Conservation (phyloP, 2,113 vertebrate species). For the Amphiprion percula region DNA sequence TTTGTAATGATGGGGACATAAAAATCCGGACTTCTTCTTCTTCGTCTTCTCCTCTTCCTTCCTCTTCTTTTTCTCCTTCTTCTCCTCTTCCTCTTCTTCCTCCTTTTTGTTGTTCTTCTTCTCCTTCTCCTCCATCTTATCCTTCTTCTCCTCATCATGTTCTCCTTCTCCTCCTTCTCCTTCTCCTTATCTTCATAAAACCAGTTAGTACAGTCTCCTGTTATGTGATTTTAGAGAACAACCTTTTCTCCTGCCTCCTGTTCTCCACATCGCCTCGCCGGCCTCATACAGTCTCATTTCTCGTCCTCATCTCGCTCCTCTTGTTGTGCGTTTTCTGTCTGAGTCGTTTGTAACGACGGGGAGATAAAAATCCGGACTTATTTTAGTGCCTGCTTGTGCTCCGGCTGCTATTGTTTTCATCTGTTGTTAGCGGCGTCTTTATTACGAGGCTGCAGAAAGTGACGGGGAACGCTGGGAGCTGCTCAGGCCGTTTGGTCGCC, state of each 20-base stretch:
- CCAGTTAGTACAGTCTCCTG: slow-evolving; percentile 1
- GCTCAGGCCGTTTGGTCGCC: slow-evolving; percentile 7
- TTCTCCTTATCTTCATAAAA: too few species aligned
- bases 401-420: slow-evolving; percentile 20
- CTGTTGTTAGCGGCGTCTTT: slow-evolving; percentile 18
- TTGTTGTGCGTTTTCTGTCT: slow-evolving; percentile 50
- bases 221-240: slow-evolving; percentile 54
- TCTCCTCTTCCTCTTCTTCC: too few species aligned
- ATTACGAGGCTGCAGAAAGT: slow-evolving; percentile 15
- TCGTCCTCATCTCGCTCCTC: slow-evolving; percentile 49
- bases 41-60: too few species aligned
- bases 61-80: too few species aligned
- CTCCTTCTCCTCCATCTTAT: too few species aligned
- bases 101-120: too few species aligned
- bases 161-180: too few species aligned
- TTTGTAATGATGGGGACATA: slow-evolving; percentile 62
- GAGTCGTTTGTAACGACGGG: slow-evolving; percentile 61
- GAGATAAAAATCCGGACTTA: slow-evolving; percentile 37
- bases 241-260: slow-evolving; percentile 46
- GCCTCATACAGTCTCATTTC: slow-evolving; percentile 55
- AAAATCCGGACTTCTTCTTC: not conserved
- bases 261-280: slow-evolving; percentile 32
- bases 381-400: slow-evolving; percentile 25
- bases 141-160: too few species aligned
- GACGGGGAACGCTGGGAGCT: not conserved